Evolutionary conservation across 2,113 vertebrate genomes (phyloP).

Genomic region (Leptobrachium ailaonicum): DNA sequence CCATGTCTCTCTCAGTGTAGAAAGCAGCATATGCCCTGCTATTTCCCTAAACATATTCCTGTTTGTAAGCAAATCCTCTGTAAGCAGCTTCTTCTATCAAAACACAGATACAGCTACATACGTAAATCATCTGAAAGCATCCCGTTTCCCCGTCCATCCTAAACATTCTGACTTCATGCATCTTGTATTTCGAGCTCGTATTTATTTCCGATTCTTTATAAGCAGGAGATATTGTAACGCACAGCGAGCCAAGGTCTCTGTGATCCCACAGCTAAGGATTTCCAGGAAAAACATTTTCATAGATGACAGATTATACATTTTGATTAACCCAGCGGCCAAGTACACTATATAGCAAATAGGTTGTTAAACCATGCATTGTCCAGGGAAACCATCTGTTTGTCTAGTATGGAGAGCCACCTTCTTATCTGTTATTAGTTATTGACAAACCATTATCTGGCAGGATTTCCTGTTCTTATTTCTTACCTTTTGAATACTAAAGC

Average conservation of each 20-base stretch:
- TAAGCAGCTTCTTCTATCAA: too few relatives aligned
- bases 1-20: too few relatives aligned
- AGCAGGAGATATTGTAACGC: conserved; percentile 3
- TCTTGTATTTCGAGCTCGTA: background rate
- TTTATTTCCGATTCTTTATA: background rate
- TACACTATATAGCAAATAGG: conserved; percentile 34
- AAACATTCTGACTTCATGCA: too few relatives aligned
- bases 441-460: conserved; percentile 48
- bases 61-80: too few relatives aligned
- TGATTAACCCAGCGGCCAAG: conserved; percentile 48
- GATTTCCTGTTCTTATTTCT: conserved; percentile 29
- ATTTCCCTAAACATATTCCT: too few relatives aligned
- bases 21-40: too few relatives aligned
- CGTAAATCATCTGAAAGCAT: too few relatives aligned
- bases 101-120: too few relatives aligned
- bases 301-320: conserved; percentile 46
- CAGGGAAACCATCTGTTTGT: background rate
- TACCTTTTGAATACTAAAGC: conserved; percentile 30
- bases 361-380: conserved; percentile 53
- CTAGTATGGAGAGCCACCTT: conserved; percentile 29
- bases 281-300: conserved; percentile 30
- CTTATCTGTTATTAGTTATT: conserved; percentile 52
- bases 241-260: conserved; percentile 4
- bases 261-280: conserved; percentile 25
- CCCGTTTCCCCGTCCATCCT: too few relatives aligned